phyloP scores from a whole-genome alignment of 2,797 vertebrate species.

The Poecilia velifera region DNA sequence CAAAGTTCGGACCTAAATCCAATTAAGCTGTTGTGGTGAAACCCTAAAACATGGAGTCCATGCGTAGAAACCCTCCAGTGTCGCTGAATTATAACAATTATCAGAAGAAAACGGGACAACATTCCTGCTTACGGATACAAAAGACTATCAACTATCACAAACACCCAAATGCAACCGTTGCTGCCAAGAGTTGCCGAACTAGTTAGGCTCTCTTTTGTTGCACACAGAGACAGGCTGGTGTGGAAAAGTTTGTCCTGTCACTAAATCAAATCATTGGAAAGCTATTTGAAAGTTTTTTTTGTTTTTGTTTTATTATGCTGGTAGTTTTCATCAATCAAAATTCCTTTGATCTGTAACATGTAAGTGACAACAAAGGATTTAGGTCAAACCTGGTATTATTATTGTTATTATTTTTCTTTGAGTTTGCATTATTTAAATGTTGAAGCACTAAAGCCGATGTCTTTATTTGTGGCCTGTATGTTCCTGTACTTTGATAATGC shows the following conservation, averaged over 20 bases:
- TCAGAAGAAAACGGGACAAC: background rate
- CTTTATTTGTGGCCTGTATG: background rate
- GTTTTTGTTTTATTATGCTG: background rate
- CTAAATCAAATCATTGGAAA: background rate
- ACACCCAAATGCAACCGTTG: background rate
- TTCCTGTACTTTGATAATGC: conserved; percentile 8
- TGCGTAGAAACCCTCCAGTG: background rate
- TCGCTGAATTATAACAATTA: background rate
- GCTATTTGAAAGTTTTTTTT: background rate
- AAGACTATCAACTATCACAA: background rate
- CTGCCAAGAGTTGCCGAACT: background rate
- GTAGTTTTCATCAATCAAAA: background rate
- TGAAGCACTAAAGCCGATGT: background rate
- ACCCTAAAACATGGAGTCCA: background rate
- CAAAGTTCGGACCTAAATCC: background rate
- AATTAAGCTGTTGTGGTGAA: background rate
- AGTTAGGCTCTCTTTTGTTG: background rate
- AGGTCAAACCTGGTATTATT: background rate
- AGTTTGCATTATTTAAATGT: background rate
- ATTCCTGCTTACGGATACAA: background rate
- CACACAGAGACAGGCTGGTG: background rate
- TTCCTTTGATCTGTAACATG: background rate
- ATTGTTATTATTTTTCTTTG: background rate
- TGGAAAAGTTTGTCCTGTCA: background rate
- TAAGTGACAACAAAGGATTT: background rate